phyloP scores from a whole-genome alignment of 2,113 vertebrate genomes.

The Okapia johnstoni region DNA sequence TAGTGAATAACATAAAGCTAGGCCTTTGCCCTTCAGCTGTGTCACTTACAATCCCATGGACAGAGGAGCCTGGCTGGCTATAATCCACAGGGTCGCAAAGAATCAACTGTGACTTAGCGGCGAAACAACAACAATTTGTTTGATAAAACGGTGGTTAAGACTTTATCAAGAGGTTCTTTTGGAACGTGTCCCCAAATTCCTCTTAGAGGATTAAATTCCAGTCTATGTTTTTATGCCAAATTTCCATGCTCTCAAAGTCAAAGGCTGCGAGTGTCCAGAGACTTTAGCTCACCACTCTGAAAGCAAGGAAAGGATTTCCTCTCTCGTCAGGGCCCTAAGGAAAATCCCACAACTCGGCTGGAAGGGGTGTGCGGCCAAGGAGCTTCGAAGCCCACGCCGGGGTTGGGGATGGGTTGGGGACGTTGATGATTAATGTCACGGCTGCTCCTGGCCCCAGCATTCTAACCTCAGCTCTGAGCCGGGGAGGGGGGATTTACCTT shows the following conservation, averaged over 20 bases:
- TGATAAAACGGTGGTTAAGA: not conserved
- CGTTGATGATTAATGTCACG: constrained; percentile 28
- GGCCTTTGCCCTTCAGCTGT: not conserved
- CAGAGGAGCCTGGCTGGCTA: not conserved
- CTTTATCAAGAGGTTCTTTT: not conserved
- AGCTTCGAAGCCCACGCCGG: not conserved
- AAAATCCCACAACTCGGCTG: not conserved
- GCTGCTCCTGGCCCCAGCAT: not conserved
- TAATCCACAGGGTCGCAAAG: not conserved
- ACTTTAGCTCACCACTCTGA: not conserved
- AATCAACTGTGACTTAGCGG: not conserved
- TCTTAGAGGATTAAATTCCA: not conserved
- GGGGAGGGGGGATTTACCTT: constrained; percentile 9
- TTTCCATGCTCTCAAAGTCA: not conserved
- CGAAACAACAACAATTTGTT: not conserved
- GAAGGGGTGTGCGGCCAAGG: not conserved
- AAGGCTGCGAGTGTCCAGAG: not conserved
- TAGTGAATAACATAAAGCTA: not conserved
- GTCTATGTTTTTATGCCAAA: not conserved
- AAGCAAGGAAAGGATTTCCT: constrained; percentile 13
- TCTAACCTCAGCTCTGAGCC: not conserved
- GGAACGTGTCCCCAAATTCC: not conserved
- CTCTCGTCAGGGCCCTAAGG: not conserved
- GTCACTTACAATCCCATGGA: not conserved
- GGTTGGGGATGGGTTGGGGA: not conserved